These are phyloP conservation scores for Lineus longissimus DNA, from an alignment of 1,140 invertebrate genomes.

Conservation along the genomic window DNA sequence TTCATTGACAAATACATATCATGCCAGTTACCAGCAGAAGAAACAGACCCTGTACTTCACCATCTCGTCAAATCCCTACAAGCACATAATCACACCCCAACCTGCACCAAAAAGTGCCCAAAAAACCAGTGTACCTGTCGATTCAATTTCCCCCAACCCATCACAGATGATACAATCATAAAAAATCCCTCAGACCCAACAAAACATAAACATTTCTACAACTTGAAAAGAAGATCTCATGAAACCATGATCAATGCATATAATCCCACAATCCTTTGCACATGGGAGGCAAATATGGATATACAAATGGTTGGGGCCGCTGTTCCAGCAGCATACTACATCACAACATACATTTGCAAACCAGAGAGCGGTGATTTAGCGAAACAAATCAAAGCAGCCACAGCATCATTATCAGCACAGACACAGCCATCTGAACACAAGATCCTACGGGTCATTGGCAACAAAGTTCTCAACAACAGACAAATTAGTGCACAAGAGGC, in stretches of 20 bases:
- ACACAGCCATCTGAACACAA: slow-evolving; percentile 16
- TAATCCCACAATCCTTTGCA: slow-evolving; percentile 18
- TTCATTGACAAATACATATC: no score
- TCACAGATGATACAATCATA: slow-evolving; percentile 10
- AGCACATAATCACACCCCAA: no score
- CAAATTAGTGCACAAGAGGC: slow-evolving; percentile 23
- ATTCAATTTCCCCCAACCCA: slow-evolving; percentile 23
- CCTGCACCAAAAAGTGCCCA: no score
- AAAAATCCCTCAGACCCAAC: slow-evolving; percentile 12
- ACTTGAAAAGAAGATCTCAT: slow-evolving; percentile 3
- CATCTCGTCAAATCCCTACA: no score
- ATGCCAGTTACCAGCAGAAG: no score
- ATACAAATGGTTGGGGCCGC: slow-evolving; percentile 21
- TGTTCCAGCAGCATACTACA: slow-evolving; percentile 27
- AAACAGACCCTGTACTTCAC: no score
- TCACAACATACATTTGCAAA: slow-evolving; percentile 26
- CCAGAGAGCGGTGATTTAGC: slow-evolving; percentile 24
- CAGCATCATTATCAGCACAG: slow-evolving; percentile 10
- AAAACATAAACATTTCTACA: slow-evolving; percentile 22
- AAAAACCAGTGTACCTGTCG: no score
- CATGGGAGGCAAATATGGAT: slow-evolving; percentile 29
- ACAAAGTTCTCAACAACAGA: slow-evolving; percentile 15
- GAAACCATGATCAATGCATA: slow-evolving; percentile 20
- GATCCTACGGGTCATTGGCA: slow-evolving; percentile 9
- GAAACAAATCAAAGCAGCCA: slow-evolving; percentile 12